These are phyloP conservation scores for Hydraecia micacea DNA, from an alignment of 2,888 invertebrate genomes.

Conservation along the genomic window DNA sequence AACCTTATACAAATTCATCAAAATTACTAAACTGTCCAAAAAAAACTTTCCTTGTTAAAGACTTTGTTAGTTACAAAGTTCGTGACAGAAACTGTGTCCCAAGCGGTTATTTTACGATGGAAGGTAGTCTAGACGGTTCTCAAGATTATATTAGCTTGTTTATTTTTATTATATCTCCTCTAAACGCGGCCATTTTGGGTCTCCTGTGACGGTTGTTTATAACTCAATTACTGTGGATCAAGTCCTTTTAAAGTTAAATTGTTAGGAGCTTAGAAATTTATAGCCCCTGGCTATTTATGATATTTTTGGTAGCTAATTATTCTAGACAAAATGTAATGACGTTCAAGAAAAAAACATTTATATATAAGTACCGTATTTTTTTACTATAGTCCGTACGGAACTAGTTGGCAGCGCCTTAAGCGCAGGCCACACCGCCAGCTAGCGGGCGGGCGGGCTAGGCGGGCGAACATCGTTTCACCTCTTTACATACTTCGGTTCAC, in stretches of 20 bases:
- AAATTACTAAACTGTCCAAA: constrained; percentile 11
- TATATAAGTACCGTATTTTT: too few relatives aligned
- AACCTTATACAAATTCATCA: constrained; percentile 17
- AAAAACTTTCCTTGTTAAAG: constrained; percentile 37
- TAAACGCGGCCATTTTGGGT: constrained; percentile 14
- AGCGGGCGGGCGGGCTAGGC: too few relatives aligned
- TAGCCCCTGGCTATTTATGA: background rate
- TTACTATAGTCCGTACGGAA: too few relatives aligned
- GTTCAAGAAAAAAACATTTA: too few relatives aligned
- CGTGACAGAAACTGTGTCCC: constrained; percentile 7
- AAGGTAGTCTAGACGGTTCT: constrained; percentile 50
- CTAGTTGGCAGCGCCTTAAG: too few relatives aligned
- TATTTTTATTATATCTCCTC: constrained; percentile 14
- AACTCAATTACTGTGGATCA: constrained; percentile 31
- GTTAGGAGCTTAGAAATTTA: background rate
- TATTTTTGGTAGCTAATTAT: background rate
- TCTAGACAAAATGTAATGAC: too few relatives aligned
- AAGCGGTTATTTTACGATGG: constrained; percentile 21
- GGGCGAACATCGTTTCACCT: too few relatives aligned
- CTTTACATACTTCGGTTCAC: too few relatives aligned
- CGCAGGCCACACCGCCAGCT: too few relatives aligned
- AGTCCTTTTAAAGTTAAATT: constrained; percentile 33
- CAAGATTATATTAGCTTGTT: constrained; percentile 45
- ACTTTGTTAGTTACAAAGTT: constrained; percentile 19
- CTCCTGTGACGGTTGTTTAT: constrained; percentile 4